Evolutionary conservation across 2,797 vertebrate species (phyloP).

Genomic region (Enteromius paludinosus): DNA sequence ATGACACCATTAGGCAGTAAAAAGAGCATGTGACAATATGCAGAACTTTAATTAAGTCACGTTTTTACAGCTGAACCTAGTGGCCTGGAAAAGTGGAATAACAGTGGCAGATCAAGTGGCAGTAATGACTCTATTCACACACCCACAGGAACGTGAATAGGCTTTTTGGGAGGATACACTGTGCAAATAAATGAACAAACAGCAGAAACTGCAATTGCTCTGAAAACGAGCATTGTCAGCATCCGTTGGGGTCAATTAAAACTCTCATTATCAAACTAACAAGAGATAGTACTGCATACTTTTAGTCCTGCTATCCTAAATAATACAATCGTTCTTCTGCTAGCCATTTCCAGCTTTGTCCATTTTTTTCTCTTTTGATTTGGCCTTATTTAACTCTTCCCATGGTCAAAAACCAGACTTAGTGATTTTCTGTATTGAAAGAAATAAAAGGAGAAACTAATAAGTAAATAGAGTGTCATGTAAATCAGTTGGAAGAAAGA

Average conservation of each 20-base stretch:
- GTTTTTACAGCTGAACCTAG: slow-evolving; percentile 3
- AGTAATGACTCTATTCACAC: slow-evolving; percentile 15
- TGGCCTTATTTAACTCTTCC: slow-evolving; percentile 3
- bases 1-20: not conserved
- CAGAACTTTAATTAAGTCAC: slow-evolving; percentile 21
- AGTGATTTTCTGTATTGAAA: not conserved
- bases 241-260: slow-evolving; percentile 18
- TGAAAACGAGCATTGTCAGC: not conserved
- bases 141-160: slow-evolving; percentile 6
- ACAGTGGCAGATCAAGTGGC: slow-evolving; percentile 15
- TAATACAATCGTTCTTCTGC: slow-evolving; percentile 9
- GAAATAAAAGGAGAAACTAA: not conserved
- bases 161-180: not conserved
- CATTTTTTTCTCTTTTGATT: slow-evolving; percentile 21
- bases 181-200: slow-evolving; percentile 39
- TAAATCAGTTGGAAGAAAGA: not conserved
- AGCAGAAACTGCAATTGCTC: slow-evolving; percentile 30
- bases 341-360: not conserved
- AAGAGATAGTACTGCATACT: slow-evolving; percentile 23
- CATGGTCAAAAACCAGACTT: slow-evolving; percentile 17
- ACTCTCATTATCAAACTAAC: slow-evolving; percentile 18
- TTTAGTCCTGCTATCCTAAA: slow-evolving; percentile 29
- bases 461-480: not conserved
- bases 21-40: not conserved
- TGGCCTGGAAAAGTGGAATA: slow-evolving; percentile 21